These are phyloP conservation scores for Cydia amplana DNA, from an alignment of 1,140 invertebrate species.

Conservation along the genomic window DNA sequence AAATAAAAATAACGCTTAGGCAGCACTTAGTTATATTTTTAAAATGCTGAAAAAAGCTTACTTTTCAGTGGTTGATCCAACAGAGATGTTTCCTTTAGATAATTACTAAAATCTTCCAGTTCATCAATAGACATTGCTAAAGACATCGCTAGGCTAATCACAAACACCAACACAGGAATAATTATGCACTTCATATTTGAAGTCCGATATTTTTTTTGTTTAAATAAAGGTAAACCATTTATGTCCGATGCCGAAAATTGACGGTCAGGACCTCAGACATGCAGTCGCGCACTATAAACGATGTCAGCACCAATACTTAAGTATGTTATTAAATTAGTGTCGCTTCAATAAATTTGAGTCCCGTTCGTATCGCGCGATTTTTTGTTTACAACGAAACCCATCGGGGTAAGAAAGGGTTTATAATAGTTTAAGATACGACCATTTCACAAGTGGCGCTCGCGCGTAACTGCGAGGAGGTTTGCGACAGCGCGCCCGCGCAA, in stretches of 20 bases:
- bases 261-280: background rate
- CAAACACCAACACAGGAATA: conserved; percentile 49
- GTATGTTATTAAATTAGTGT: background rate
- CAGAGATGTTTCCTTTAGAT: conserved; percentile 62
- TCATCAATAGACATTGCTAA: conserved; percentile 60
- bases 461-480: conserved; percentile 65
- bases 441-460: conserved; percentile 71
- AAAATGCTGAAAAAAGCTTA: conserved; percentile 47
- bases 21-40: background rate
- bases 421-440: conserved; percentile 77
- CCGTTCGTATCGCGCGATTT: conserved; percentile 49
- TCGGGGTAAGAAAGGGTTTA: conserved; percentile 67
- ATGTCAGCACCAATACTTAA: background rate
- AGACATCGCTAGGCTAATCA: conserved; percentile 60
- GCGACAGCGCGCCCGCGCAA: conserved; percentile 60
- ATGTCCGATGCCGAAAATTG: background rate
- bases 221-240: background rate
- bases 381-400: conserved; percentile 69
- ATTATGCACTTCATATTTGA: conserved; percentile 55
- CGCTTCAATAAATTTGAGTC: background rate
- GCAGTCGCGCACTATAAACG: conserved; percentile 1
- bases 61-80: conserved; percentile 70
- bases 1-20: background rate
- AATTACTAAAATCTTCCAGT: conserved; percentile 70
- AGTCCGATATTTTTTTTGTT: background rate